A percentile compares a stretch with the other conserved stretches of the same genome.
These are phyloP conservation scores for Drosophila simulans DNA, from an alignment of 1,140 invertebrate genomes.

Conservation along the genomic window DNA sequence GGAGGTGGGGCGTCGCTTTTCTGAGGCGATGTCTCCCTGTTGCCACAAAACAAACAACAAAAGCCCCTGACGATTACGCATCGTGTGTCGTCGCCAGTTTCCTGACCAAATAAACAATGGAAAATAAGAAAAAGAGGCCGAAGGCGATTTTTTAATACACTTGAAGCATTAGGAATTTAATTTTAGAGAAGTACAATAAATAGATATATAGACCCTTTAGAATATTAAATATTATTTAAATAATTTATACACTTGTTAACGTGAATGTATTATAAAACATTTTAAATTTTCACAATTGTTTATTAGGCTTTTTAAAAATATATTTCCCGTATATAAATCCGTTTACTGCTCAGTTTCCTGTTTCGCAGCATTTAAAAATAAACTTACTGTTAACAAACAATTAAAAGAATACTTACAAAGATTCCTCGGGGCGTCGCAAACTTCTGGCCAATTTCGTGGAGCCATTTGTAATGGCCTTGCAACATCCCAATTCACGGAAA, in stretches of 20 bases:
- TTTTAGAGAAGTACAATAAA: no score
- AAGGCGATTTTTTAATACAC: conserved; percentile 8
- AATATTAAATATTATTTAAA: no score
- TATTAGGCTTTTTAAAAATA: not conserved
- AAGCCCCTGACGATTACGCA: conserved; percentile 45
- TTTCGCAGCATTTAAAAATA: conserved; percentile 1
- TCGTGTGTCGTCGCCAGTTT: conserved; percentile 27
- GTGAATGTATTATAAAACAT: not conserved
- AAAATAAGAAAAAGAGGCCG: not conserved
- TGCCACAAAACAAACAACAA: conserved; percentile 55
- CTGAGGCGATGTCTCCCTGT: conserved; percentile 5
- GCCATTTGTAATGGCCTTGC: conserved; percentile 2
- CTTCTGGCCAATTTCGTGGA: conserved; percentile 26
- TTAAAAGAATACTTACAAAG: conserved; percentile 16
- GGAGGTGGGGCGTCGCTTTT: no score
- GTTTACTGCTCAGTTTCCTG: not conserved
- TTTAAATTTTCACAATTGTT: not conserved
- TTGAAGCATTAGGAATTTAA: not conserved
- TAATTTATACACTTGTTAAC: no score
- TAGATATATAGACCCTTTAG: no score
- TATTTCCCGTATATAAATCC: not conserved
- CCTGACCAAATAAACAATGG: conserved; percentile 17
- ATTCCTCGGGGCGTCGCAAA: conserved; percentile 11
- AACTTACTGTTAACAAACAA: conserved; percentile 34
- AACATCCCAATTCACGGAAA: conserved; percentile 7